Percentiles rank a stretch among this genome's conserved stretches.
Conservation (phyloP, 2,888 invertebrate species). For the Antheraea yamamai region DNA sequence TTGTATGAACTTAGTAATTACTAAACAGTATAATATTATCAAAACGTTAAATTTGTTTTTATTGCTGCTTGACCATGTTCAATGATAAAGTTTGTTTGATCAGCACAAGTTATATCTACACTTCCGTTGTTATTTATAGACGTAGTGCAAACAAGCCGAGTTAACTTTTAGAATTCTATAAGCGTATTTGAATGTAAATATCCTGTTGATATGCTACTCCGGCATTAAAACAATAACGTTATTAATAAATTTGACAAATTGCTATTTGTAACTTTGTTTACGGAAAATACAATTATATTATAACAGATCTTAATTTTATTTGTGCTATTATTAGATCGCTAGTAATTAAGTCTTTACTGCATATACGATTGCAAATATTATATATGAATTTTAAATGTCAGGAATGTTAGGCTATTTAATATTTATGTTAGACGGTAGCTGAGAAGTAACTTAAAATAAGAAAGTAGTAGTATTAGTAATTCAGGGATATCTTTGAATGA, state of each 20-base stretch:
- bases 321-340: not conserved
- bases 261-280: not conserved
- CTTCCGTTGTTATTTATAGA: conserved; percentile 62
- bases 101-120: conserved; percentile 58
- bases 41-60: not conserved
- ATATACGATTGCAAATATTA: not conserved
- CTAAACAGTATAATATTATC: not conserved
- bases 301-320: not conserved
- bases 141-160: conserved; percentile 47
- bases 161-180: conserved; percentile 29
- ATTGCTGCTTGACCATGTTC: conserved; percentile 30
- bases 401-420: not conserved
- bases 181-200: conserved; percentile 21
- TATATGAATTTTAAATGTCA: not conserved
- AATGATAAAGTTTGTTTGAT: conserved; percentile 55
- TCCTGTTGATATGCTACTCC: conserved; percentile 6
- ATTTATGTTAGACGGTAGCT: not conserved
- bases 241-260: conserved; percentile 3
- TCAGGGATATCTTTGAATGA: no score
- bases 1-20: not conserved
- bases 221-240: not conserved
- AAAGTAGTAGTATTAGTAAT: not conserved
- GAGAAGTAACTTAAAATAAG: not conserved
- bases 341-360: not conserved
- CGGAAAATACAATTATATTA: not conserved